phyloP scores from a whole-genome alignment of 2,113 vertebrate genomes.

The Seriola dumerili region DNA sequence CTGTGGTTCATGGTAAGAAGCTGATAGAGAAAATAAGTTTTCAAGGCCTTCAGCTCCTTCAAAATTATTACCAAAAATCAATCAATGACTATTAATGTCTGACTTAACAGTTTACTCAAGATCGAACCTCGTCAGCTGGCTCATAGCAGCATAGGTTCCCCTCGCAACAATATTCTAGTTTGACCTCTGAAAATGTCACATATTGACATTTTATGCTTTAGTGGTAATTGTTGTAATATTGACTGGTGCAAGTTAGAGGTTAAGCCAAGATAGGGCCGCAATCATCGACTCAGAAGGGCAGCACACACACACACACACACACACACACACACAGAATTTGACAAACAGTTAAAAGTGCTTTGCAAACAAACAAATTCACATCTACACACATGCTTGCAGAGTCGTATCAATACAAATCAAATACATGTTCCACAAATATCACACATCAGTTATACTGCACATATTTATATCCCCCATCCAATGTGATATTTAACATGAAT shows the following conservation, averaged over 20 bases:
- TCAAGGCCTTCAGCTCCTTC: slow-evolving; percentile 15
- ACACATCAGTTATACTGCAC: background rate
- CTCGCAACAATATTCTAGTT: slow-evolving; percentile 37
- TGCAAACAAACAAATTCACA: background rate
- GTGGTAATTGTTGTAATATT: slow-evolving; percentile 64
- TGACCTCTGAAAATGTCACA: slow-evolving; percentile 69
- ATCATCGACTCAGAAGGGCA: background rate
- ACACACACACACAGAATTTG: background rate
- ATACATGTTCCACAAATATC: background rate
- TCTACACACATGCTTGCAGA: background rate
- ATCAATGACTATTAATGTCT: slow-evolving; percentile 40
- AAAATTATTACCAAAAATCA: slow-evolving; percentile 47
- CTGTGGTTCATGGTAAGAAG: background rate
- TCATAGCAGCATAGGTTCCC: background rate
- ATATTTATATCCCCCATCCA: background rate
- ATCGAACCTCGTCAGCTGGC: slow-evolving; percentile 19
- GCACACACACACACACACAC: background rate
- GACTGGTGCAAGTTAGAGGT: slow-evolving; percentile 44
- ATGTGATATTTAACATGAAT: background rate
- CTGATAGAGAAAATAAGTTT: slow-evolving; percentile 10
- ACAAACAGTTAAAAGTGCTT: slow-evolving; percentile 2
- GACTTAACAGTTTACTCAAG: slow-evolving; percentile 22
- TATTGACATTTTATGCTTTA: slow-evolving; percentile 66
- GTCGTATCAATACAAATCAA: background rate
- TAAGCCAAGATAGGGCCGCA: slow-evolving; percentile 28